Percentiles rank a stretch among this genome's conserved stretches.
These are phyloP conservation scores for Psix sp. DNA, from an alignment of 1,140 invertebrate genomes.

Conservation along the genomic window DNA sequence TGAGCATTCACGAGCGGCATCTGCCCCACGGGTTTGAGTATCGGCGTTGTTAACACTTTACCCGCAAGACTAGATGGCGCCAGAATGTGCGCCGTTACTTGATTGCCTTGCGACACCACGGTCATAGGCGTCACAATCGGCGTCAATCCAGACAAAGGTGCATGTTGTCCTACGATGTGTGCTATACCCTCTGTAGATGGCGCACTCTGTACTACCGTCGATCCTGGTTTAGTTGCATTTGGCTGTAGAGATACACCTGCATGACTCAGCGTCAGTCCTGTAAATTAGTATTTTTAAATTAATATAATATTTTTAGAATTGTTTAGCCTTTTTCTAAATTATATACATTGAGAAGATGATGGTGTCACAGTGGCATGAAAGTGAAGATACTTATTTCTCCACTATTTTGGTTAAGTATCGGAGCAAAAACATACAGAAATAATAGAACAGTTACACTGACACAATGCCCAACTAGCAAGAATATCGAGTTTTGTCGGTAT, in stretches of 20 bases:
- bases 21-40: slow-evolving; percentile 74
- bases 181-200: slow-evolving; percentile 74
- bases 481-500: no score
- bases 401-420: no score
- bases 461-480: no score
- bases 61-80: slow-evolving; percentile 73
- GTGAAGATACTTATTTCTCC: no score
- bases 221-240: slow-evolving; percentile 62
- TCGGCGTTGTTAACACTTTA: slow-evolving; percentile 75
- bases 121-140: slow-evolving; percentile 76
- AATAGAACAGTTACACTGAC: no score
- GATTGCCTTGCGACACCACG: slow-evolving; percentile 75
- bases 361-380: no score
- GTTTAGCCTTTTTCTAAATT: no score
- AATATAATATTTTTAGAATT: no score
- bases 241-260: slow-evolving; percentile 73
- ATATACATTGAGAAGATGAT: no score
- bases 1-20: slow-evolving; percentile 76
- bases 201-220: slow-evolving; percentile 70
- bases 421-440: no score
- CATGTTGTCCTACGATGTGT: slow-evolving; percentile 73
- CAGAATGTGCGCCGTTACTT: slow-evolving; percentile 74
- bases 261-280: slow-evolving; percentile 74
- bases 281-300: slow-evolving; percentile 13
- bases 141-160: slow-evolving; percentile 71